Conservation (phyloP, 2,113 vertebrate genomes). For the Datnioides undecimradiatus region DNA sequence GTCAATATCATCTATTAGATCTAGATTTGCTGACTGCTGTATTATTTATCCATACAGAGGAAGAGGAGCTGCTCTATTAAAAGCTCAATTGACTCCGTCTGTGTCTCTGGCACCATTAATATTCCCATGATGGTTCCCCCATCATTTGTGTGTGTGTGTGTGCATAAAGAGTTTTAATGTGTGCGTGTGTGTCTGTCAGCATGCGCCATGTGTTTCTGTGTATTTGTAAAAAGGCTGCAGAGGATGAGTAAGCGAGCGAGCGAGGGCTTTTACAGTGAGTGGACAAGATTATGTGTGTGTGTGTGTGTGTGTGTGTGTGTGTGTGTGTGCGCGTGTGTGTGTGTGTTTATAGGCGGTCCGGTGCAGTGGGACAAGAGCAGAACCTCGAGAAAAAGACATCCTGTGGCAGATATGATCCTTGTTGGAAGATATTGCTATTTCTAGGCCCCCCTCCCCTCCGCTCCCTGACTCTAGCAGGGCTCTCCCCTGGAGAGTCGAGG, state of each 20-base stretch:
- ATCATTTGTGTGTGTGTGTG: constrained; percentile 35
- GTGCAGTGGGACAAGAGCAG: constrained; percentile 13
- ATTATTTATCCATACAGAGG: constrained; percentile 72
- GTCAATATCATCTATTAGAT: constrained; percentile 79
- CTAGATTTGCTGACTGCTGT: constrained; percentile 76
- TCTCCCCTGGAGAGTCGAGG: constrained; percentile 25
- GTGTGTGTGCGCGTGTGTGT: not conserved
- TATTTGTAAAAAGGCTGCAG: constrained; percentile 14
- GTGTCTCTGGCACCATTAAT: constrained; percentile 67
- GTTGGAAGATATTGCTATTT: constrained; percentile 38
- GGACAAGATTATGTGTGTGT: not conserved
- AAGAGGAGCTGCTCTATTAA: constrained; percentile 73
- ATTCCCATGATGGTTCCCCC: constrained; percentile 43
- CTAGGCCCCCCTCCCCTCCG: not conserved
- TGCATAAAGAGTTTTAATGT: too few relatives aligned
- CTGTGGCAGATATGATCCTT: constrained; percentile 38
- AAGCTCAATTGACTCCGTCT: constrained; percentile 73
- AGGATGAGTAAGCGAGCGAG: constrained; percentile 9
- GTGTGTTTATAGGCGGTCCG: constrained; percentile 6
- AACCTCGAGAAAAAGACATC: constrained; percentile 37
- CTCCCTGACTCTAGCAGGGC: constrained; percentile 1
- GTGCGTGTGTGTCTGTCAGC: constrained; percentile 3
- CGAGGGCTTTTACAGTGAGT: constrained; percentile 22
- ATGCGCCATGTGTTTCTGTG: constrained; percentile 10
- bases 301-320: not conserved